Percentiles rank a stretch among this genome's conserved stretches.
Evolutionary conservation across 2,888 invertebrate species (phyloP).

Genomic region (Eupithecia tripunctaria): DNA sequence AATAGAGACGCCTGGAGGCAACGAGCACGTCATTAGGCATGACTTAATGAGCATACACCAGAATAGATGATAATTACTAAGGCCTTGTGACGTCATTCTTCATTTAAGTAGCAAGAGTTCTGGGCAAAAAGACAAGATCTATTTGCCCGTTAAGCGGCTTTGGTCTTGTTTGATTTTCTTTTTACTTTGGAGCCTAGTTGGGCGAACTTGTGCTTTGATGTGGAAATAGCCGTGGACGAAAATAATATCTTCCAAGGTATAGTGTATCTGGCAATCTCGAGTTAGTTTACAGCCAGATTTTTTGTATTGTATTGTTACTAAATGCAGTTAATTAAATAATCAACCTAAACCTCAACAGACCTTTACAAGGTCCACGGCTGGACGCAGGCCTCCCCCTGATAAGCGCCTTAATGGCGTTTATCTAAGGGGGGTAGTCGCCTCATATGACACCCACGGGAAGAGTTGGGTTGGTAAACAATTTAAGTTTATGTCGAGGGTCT

Average conservation of each 20-base stretch:
- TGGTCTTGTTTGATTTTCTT: not conserved
- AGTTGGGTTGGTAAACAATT: no score
- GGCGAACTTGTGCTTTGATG: not conserved
- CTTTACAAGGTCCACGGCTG: no score
- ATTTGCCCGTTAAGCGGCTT: slow-evolving; percentile 7
- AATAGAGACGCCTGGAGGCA: slow-evolving; percentile 56
- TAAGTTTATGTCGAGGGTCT: no score
- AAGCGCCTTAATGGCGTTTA: no score
- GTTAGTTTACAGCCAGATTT: not conserved
- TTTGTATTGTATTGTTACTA: no score
- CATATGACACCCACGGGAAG: no score
- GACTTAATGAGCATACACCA: slow-evolving; percentile 62
- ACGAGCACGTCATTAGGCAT: slow-evolving; percentile 65
- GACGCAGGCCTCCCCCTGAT: no score
- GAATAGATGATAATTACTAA: slow-evolving; percentile 29
- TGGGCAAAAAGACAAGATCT: not conserved
- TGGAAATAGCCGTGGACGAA: not conserved
- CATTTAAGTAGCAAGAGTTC: slow-evolving; percentile 18
- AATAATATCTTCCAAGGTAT: not conserved
- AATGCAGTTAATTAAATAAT: no score
- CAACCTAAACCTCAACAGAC: no score
- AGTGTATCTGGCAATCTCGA: not conserved
- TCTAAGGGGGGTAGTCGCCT: no score
- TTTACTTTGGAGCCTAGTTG: not conserved
- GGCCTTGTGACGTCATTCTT: slow-evolving; percentile 31